A percentile compares a stretch with the other conserved stretches of the same genome.
Conservation (phyloP, 2,888 invertebrate genomes). For the Caenorhabditis zanzibari region DNA sequence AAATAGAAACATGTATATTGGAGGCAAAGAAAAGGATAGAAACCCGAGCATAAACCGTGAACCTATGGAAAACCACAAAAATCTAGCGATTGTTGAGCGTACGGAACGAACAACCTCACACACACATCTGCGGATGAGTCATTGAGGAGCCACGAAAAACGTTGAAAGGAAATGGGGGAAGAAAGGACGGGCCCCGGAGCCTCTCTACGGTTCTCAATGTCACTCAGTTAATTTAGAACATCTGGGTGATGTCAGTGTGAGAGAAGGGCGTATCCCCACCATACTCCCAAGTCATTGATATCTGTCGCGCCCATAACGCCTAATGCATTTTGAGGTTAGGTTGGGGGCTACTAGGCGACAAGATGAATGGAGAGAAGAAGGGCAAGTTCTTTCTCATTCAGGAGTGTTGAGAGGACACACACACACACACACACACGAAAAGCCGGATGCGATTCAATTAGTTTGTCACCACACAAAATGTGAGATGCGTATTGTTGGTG, state of each 20-base stretch:
- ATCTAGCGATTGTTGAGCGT: neutral
- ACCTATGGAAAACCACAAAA: conserved; percentile 16
- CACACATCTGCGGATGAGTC: conserved; percentile 61
- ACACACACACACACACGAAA: too few species aligned
- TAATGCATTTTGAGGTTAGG: conserved; percentile 51
- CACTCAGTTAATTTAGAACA: conserved; percentile 57
- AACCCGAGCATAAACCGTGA: conserved; percentile 9
- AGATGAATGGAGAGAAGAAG: conserved; percentile 41
- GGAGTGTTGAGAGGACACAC: conserved; percentile 15
- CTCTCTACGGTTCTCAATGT: conserved; percentile 18
- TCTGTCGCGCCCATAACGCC: conserved; percentile 57
- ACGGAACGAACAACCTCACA: conserved; percentile 23
- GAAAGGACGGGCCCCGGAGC: neutral
- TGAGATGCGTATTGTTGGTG: conserved; percentile 54
- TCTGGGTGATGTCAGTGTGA: conserved; percentile 48
- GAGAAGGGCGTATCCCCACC: conserved; percentile 26
- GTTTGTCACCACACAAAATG: conserved; percentile 57
- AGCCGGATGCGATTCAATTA: conserved; percentile 62
- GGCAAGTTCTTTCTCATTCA: conserved; percentile 57
- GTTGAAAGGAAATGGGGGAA: conserved; percentile 17
- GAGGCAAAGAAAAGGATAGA: neutral
- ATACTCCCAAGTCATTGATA: conserved; percentile 56
- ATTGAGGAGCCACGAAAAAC: conserved; percentile 32
- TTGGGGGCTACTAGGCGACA: conserved; percentile 24
- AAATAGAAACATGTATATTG: conserved; percentile 26